Percentiles rank a stretch among this genome's conserved stretches.
Conservation (phyloP, 1,140 invertebrate genomes). For the Solenopsis invicta region DNA sequence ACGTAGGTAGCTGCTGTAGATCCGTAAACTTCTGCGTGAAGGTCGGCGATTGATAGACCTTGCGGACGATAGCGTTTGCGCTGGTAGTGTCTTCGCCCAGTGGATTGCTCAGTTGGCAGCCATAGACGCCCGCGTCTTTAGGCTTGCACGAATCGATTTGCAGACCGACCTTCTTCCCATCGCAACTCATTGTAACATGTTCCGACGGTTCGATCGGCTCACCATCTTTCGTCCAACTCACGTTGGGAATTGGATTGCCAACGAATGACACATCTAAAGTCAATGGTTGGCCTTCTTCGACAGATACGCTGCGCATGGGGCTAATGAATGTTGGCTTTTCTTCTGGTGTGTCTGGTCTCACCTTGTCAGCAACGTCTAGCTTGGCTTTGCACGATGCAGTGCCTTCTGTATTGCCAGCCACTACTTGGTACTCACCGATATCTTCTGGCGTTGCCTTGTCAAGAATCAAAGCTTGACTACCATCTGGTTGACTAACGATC, state of each 20-base stretch:
- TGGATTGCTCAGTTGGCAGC: conserved; percentile 91
- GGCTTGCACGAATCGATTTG: conserved; percentile 91
- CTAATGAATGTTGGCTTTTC: conserved; percentile 92
- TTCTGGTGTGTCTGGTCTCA: conserved; percentile 89
- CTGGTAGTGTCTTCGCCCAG: conserved; percentile 91
- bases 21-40: conserved; percentile 95
- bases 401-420: conserved; percentile 92
- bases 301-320: conserved; percentile 90
- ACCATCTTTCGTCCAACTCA: conserved; percentile 94
- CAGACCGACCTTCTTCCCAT: conserved; percentile 93
- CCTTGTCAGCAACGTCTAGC: conserved; percentile 89
- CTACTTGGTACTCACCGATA: conserved; percentile 92
- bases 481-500: conserved; percentile 90
- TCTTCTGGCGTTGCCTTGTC: conserved; percentile 90
- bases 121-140: conserved; percentile 93
- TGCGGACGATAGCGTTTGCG: conserved; percentile 92
- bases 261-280: conserved; percentile 90
- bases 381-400: conserved; percentile 90
- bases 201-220: conserved; percentile 89
- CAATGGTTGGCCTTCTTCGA: conserved; percentile 92
- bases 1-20: conserved; percentile 92
- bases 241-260: conserved; percentile 95
- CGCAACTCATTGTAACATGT: conserved; percentile 91
- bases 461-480: conserved; percentile 89
- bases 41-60: conserved; percentile 92